A percentile compares a stretch with the other conserved stretches of the same genome.
Conservation (phyloP, 2,113 vertebrate species). For the Neogobius melanostomus region DNA sequence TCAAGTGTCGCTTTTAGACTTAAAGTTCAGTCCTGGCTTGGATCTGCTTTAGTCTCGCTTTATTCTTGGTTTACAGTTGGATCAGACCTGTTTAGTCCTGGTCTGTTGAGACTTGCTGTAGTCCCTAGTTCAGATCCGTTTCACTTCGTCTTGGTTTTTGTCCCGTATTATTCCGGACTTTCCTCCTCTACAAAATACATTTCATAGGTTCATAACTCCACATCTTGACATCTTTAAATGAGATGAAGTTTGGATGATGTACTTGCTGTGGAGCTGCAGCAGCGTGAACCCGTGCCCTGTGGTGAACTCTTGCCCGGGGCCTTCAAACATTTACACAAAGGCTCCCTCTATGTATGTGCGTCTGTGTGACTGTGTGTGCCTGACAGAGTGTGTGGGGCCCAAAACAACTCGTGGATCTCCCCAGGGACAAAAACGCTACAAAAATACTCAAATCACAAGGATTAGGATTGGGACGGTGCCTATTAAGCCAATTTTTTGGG, state of each 20-base stretch:
- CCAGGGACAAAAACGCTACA: constrained; percentile 46
- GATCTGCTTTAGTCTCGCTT: not conserved
- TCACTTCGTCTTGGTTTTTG: too few relatives aligned
- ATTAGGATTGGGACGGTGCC: not conserved
- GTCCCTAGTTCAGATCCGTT: too few relatives aligned
- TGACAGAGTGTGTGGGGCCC: constrained; percentile 9
- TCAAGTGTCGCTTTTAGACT: too few relatives aligned
- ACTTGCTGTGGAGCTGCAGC: too few relatives aligned
- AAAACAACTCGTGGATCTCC: constrained; percentile 59
- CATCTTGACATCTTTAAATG: too few relatives aligned
- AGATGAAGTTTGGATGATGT: too few relatives aligned
- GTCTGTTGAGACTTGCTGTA: too few relatives aligned
- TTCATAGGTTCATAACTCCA: too few relatives aligned
- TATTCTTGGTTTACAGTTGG: not conserved
- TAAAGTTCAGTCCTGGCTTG: not conserved
- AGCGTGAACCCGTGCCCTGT: constrained; percentile 42
- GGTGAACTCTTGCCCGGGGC: constrained; percentile 68
- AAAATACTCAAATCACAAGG: constrained; percentile 16
- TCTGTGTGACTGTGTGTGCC: not conserved
- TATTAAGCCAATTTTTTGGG: too few relatives aligned
- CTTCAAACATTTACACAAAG: constrained; percentile 58
- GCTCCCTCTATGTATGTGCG: constrained; percentile 49
- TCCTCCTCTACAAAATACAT: too few relatives aligned
- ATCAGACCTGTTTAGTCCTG: not conserved
- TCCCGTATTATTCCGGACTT: too few relatives aligned